Base-by-base conservation (phyloP, 1,140 invertebrate species). In the Hyles vespertilio region DNA sequence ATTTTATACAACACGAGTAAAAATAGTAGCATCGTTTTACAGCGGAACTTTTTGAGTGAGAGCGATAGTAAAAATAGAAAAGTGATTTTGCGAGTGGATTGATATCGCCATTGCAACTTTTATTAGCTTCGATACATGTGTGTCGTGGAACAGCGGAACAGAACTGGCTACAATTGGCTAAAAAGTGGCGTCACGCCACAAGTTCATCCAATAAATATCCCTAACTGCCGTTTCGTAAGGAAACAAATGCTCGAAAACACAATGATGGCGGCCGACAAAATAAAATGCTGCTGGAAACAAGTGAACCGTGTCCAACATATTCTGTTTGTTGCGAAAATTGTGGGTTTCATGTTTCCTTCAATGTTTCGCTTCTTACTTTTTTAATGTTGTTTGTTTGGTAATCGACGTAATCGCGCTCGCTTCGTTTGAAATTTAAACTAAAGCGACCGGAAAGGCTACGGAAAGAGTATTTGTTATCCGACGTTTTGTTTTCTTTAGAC, bases 131-230 rank as follows among this genome's bases (percentile, higher is more conserved):
- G 52, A 73, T 80, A 79, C 67, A 72, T 77, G 50, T 59, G 9
- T 44, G 10, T 12, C 70, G 69, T 69, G 70, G 73, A 66, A 74
- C 62, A 59, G 61, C 69, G 59, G 70, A 77, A 80, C 71, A 79
- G 76, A 81, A 80, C 77, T 78, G 69, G 74, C 69, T 71, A 80
- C 69, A 83, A 82, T 84, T 77, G 79, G 74, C 77, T 77, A 83
- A 85, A 84, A 84, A 87, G 73, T 65, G 72, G 61, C 74, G 64
- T 76, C 70, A 83, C 70, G 79, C 77, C 72, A 78, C 83, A 87
- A 87, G 77, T 87, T 87, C 74, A 71, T 68, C 72, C 77, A 81
- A 88, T 88, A 88, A 88, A 88, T 88, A 86, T 86, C 76, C 77
- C 74, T 84, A 86, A 86, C 81, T 84, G 80, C 81, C 74, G 72